Base-by-base conservation (phyloP, 1,140 invertebrate genomes). In the Ostrea edulis region DNA sequence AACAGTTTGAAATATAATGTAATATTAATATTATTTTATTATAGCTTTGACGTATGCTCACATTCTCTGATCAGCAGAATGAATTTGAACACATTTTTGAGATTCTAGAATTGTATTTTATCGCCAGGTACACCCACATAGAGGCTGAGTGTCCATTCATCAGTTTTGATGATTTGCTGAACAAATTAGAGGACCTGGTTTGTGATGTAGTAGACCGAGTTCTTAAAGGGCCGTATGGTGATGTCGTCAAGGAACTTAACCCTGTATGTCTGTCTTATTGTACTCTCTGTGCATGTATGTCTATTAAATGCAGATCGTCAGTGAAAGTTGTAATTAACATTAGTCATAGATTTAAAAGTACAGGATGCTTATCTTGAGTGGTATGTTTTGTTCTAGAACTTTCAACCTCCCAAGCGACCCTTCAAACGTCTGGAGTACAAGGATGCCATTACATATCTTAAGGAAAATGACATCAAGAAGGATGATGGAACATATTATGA, bases 71-170 rank as follows among this genome's bases (percentile, higher is more conserved):
- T 5, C 35, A 44, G 35, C 35, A 44, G 35, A 44, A 44, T 44
- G 35, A 44, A 44, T 44, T 44, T 44, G 35, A 44, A 44, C 35
- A 44, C 35, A 44, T 44, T 44, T 44, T 44, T 5, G 35, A 44
- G 35, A 44, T 86, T 71, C n/a, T 68, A 51, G 22, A 68, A 29
- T 86, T 71, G 20, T 71, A 84, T 44, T 44, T 90, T 77, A 88
- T 90, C 94, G 92, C 52, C 94, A 97, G 97, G 93, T 99, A 99
- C 94, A 98, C 98, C 35, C 99, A 99, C 94, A 96, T 99, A 29
- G 99, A 99, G 95, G 99, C 97, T 0, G 99, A 99, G 95, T 99
- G 97, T 94, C 97, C 98, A 0, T 99, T 99, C 93, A 98, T 99
- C 82, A 96, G 96, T 0, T 99, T 99, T 94, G 97, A 99, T 20